phyloP scores from a whole-genome alignment of 2,888 invertebrate genomes.

The Mythimna vitellina region DNA sequence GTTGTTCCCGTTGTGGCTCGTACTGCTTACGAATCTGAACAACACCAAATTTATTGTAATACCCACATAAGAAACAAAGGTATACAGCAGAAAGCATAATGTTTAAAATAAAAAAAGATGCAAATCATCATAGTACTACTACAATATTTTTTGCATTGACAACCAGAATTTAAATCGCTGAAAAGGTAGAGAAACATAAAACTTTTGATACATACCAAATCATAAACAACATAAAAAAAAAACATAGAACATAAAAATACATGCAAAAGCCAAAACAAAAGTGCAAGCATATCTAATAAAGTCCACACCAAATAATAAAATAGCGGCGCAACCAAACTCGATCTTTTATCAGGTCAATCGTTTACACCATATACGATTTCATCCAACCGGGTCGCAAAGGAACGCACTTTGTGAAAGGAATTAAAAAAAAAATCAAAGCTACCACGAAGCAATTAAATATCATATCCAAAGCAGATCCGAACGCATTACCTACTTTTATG shows the following conservation, averaged over 20 bases:
- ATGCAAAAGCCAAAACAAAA: slow-evolving; percentile 60
- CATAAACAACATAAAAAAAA: background rate
- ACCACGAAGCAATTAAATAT: background rate
- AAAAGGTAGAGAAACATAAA: background rate
- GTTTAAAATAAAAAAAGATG: slow-evolving; percentile 27
- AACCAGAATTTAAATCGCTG: background rate
- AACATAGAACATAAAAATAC: slow-evolving; percentile 31
- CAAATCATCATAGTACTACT: slow-evolving; percentile 3
- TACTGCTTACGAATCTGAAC: slow-evolving; percentile 56
- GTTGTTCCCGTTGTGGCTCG: slow-evolving; percentile 63
- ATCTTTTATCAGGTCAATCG: slow-evolving; percentile 1
- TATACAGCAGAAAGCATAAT: slow-evolving; percentile 24
- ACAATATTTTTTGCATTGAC: background rate
- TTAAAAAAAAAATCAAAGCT: background rate
- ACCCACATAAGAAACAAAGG: background rate
- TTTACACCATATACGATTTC: too few relatives aligned
- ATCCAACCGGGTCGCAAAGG: too few relatives aligned
- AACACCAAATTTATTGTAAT: slow-evolving; percentile 31
- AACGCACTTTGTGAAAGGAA: too few relatives aligned
- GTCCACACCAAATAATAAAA: slow-evolving; percentile 18
- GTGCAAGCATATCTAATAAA: slow-evolving; percentile 48
- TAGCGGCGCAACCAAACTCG: slow-evolving; percentile 10
- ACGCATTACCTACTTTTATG: background rate
- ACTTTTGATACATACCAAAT: background rate
- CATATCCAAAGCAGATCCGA: background rate